Evolutionary conservation across 2,797 vertebrate species (phyloP).

Genomic region (Arrhamphus sclerolepis): DNA sequence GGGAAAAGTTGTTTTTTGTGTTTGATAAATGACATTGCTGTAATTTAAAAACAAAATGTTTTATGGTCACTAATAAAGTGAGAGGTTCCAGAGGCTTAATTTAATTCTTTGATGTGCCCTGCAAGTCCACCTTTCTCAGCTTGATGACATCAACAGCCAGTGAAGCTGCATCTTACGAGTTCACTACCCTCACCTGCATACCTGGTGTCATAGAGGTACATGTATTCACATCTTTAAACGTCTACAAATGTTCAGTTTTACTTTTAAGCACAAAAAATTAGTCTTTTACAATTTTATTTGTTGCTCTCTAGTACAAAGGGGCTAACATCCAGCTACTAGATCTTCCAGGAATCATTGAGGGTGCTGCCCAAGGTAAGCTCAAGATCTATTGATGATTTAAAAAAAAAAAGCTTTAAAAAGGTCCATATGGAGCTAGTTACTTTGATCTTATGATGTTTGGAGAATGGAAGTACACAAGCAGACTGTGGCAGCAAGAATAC

Average conservation of each 20-base stretch:
- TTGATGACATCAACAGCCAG: conserved; percentile 98
- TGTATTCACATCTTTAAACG: neutral
- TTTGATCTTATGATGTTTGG: too few species aligned
- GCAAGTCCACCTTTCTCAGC: conserved; percentile 97
- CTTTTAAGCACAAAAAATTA: neutral
- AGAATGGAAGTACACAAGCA: too few species aligned
- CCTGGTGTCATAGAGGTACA: conserved; percentile 96
- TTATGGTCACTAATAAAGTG: too few species aligned
- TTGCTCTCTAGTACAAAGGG: conserved; percentile 90
- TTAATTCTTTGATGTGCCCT: conserved; percentile 37
- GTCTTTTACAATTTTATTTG: neutral
- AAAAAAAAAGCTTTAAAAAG: too few species aligned
- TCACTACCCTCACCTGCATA: conserved; percentile 97
- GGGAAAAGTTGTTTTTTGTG: too few species aligned
- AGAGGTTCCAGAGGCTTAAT: neutral
- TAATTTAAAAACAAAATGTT: too few species aligned
- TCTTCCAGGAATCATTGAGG: conserved; percentile 99
- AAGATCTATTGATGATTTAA: too few species aligned
- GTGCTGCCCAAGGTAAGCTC: conserved; percentile 91
- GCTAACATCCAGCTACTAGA: conserved; percentile 98
- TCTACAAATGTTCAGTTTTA: neutral
- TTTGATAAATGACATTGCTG: too few species aligned
- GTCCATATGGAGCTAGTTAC: too few species aligned
- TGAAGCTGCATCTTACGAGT: conserved; percentile 96
- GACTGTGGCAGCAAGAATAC: too few species aligned